These are phyloP conservation scores for Platycercus adscitus DNA, from an alignment of 2,113 vertebrate species.

Conservation along the genomic window DNA sequence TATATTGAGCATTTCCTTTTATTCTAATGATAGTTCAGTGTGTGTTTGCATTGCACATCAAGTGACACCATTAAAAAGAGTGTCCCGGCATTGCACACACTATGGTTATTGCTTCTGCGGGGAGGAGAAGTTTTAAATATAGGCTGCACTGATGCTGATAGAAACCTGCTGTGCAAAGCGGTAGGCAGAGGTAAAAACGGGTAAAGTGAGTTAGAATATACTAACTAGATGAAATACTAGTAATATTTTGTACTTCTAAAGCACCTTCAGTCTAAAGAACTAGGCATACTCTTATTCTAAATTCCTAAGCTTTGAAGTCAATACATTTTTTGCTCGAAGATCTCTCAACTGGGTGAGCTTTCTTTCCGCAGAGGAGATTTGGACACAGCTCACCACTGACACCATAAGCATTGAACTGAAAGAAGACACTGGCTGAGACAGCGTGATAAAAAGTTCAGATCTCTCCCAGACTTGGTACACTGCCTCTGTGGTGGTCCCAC, in stretches of 20 bases:
- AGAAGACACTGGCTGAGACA: conserved; percentile 11
- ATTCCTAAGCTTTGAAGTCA: conserved; percentile 13
- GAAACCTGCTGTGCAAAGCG: background rate
- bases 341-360: background rate
- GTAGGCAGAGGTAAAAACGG: background rate
- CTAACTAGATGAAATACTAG: background rate
- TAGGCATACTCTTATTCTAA: background rate
- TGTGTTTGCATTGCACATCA: background rate
- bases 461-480: background rate
- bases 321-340: background rate
- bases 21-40: background rate
- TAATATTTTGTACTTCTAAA: background rate
- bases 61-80: background rate
- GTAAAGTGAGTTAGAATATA: background rate
- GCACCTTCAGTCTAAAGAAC: background rate
- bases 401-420: background rate
- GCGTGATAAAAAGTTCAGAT: background rate
- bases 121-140: background rate
- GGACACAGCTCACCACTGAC: background rate
- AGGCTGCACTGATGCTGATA: background rate
- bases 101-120: background rate
- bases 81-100: background rate
- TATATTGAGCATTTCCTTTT: conserved; percentile 14
- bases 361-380: background rate
- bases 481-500: background rate